phyloP scores from a whole-genome alignment of 2,797 vertebrate species.

The Eulemur mongoz region DNA sequence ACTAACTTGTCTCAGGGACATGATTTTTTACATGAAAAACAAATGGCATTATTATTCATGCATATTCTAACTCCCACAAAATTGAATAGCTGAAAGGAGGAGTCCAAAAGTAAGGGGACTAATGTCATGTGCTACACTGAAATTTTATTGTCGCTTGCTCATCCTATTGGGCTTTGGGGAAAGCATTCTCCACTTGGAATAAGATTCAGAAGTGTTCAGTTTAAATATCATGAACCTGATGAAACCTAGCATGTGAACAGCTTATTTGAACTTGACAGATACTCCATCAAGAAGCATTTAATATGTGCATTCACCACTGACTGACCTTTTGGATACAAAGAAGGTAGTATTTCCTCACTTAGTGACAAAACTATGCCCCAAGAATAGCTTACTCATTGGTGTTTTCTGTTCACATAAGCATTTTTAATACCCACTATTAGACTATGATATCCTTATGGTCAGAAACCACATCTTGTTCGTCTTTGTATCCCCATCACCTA shows the following conservation, averaged over 20 bases:
- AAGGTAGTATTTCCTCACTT: conserved; percentile 4
- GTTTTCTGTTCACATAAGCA: background rate
- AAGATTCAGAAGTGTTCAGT: background rate
- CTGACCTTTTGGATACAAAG: conserved; percentile 30
- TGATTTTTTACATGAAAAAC: conserved; percentile 31
- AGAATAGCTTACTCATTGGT: background rate
- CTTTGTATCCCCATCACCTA: background rate
- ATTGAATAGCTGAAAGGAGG: background rate
- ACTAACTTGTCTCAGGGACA: background rate
- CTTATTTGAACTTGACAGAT: conserved; percentile 47
- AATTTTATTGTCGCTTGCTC: background rate
- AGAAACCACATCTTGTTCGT: background rate
- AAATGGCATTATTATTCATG: background rate
- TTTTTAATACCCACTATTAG: background rate
- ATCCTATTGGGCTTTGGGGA: background rate
- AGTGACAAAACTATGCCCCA: conserved; percentile 30
- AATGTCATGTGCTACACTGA: background rate
- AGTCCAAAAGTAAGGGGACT: background rate
- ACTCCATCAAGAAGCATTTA: conserved; percentile 38
- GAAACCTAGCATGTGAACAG: conserved; percentile 32
- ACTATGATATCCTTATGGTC: background rate
- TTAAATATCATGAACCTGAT: conserved; percentile 15
- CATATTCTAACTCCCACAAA: background rate
- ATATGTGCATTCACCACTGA: conserved; percentile 44
- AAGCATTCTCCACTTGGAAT: background rate